phyloP scores from a whole-genome alignment of 2,797 vertebrate genomes.

The Cetoscarus ocellatus region DNA sequence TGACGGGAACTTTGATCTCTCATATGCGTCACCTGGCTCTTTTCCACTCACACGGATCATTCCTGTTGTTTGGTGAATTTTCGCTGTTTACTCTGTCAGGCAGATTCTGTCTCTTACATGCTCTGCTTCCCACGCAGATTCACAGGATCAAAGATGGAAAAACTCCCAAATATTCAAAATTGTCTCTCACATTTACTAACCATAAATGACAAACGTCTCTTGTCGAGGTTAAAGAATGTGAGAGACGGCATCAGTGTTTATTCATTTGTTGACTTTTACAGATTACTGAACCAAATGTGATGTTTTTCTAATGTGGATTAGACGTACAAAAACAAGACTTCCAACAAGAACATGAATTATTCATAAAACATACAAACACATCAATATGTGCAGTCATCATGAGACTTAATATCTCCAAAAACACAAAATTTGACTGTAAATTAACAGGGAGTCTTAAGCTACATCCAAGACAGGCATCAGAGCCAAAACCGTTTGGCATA shows the following conservation, averaged over 20 bases:
- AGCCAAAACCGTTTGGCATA: no score
- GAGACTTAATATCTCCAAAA: background rate
- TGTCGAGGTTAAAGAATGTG: background rate
- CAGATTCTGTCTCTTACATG: constrained; percentile 10
- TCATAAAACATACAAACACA: background rate
- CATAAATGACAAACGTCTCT: background rate
- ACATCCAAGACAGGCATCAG: no score
- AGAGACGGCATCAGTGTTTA: background rate
- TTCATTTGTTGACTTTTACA: background rate
- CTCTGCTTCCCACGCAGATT: constrained; percentile 21
- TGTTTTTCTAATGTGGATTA: background rate
- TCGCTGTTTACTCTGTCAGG: constrained; percentile 36
- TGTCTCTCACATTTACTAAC: background rate
- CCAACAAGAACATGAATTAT: background rate
- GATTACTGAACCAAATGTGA: no score
- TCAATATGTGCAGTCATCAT: background rate
- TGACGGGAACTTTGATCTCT: constrained; percentile 77
- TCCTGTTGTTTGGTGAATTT: constrained; percentile 54
- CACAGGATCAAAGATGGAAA: constrained; percentile 15
- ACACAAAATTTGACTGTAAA: background rate
- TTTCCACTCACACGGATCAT: constrained; percentile 58
- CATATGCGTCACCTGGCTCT: constrained; percentile 61
- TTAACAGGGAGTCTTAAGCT: background rate
- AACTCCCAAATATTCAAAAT: background rate
- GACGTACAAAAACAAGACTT: background rate